Percentiles rank a stretch among this genome's conserved stretches.
These are phyloP conservation scores for Papilio polytes DNA, from an alignment of 1,140 invertebrate genomes.

Conservation along the genomic window DNA sequence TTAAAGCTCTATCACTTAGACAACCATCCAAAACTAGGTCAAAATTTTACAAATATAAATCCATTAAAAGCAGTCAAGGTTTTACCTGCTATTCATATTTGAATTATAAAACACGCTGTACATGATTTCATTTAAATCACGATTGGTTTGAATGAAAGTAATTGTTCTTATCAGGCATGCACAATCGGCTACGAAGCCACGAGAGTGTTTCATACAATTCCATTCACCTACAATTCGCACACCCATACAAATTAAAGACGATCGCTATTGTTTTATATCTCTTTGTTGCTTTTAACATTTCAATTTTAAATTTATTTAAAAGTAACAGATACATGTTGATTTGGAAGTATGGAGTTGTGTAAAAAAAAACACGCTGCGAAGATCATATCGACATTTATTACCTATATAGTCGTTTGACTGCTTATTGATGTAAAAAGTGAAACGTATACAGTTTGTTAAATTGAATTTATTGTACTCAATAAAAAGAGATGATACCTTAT, in stretches of 20 bases:
- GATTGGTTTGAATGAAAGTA: slow-evolving; percentile 24
- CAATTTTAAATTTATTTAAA: background rate
- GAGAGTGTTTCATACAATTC: slow-evolving; percentile 9
- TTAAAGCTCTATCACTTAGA: background rate
- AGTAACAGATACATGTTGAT: background rate
- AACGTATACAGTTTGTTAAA: background rate
- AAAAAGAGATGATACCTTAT: background rate
- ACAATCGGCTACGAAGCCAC: slow-evolving; percentile 14
- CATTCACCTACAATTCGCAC: slow-evolving; percentile 8
- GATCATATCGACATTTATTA: background rate
- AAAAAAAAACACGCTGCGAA: background rate
- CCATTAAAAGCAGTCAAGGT: background rate
- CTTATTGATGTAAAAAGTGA: slow-evolving; percentile 11
- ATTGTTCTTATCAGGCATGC: slow-evolving; percentile 17
- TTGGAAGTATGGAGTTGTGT: background rate
- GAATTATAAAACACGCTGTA: slow-evolving; percentile 8
- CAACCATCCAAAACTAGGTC: background rate
- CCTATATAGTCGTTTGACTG: slow-evolving; percentile 13
- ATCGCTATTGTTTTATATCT: background rate
- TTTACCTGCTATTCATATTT: background rate
- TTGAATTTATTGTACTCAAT: background rate
- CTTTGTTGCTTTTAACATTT: background rate
- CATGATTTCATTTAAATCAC: slow-evolving; percentile 14
- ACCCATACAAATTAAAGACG: slow-evolving; percentile 11
- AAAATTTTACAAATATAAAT: background rate